Evolutionary conservation across 2,888 invertebrate genomes (phyloP), one percentile per base, ranked within the genome.

Genomic region (Dynastes grantii): DNA sequence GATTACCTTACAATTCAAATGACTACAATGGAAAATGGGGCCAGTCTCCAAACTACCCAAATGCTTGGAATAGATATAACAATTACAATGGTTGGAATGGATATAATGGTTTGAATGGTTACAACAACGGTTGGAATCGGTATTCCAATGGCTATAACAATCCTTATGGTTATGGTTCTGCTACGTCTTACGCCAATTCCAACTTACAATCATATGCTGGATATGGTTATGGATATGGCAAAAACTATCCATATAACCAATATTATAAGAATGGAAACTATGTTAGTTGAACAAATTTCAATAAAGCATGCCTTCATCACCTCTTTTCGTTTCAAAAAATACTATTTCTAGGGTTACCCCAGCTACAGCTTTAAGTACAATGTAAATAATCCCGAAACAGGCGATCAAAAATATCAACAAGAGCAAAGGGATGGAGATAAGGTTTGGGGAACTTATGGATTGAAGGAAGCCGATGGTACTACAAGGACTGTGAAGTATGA

Each of bases 391-490:
- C 90, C 90, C 82, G 91, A 91, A 83, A 91, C 91, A 0, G 92
- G 91, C 0, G 91, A 91, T 84, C 90, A 90, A 81, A 91, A 91
- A 80, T 80, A 89, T 8, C 91, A 91, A 82, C 89, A 90, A 75
- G 91, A 91, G 85, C 86, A 88, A 32, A 89, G 90, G 0, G 90
- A 91, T 86, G 92, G 92, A 0, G 91, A 92, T 86, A 86, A 90
- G 22, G 92, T 93, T 68, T 90, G 91, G 85, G 93, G 92, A 58
- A 91, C 91, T n/a, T 93, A 93, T 85, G 91, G 92, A 81, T 89
- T 93, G 8, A 88, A 92, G 29, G 92, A 93, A 83, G 92, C 93
- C 8, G 92, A 92, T 83, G 93, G 93, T 85, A 90, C 92, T 78
- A 89, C 90, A 86, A 90, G 93, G 86, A 92, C 91, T 83, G 93